phyloP scores from a whole-genome alignment of 2,797 vertebrate species.

The Sebastes minor region DNA sequence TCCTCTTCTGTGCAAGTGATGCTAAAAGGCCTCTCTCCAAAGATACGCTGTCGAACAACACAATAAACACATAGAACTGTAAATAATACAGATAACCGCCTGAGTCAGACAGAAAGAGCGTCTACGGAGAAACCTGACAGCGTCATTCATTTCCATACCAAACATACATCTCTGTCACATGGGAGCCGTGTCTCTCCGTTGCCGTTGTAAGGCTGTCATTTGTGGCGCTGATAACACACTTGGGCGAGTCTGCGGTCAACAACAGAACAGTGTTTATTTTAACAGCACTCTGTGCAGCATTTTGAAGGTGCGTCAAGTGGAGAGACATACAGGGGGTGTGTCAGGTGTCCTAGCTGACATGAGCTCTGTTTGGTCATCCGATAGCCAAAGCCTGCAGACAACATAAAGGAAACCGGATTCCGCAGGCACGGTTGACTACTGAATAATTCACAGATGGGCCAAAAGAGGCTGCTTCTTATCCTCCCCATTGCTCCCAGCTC shows the following conservation, averaged over 20 bases:
- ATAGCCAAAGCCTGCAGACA: conserved; percentile 56
- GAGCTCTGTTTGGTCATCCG: conserved; percentile 62
- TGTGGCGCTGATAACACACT: conserved; percentile 51
- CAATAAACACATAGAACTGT: conserved; percentile 29
- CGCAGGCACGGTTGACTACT: conserved; percentile 55
- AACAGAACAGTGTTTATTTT: conserved; percentile 49
- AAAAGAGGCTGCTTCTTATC: conserved; percentile 56
- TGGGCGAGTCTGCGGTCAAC: conserved; percentile 35
- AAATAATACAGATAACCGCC: conserved; percentile 35
- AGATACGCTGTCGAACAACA: conserved; percentile 11
- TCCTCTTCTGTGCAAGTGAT: conserved; percentile 30
- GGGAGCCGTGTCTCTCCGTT: conserved; percentile 35
- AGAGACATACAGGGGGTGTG: conserved; percentile 35
- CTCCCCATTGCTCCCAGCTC: conserved; percentile 49
- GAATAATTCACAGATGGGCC: conserved; percentile 80
- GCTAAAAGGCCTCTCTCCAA: conserved; percentile 22
- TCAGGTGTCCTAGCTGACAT: conserved; percentile 52
- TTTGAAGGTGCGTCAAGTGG: conserved; percentile 21
- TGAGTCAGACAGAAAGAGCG: conserved; percentile 3
- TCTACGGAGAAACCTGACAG: conserved; percentile 27
- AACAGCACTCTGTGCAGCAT: conserved; percentile 20
- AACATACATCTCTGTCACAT: conserved; percentile 51
- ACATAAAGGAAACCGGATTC: conserved; percentile 74
- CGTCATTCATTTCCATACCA: conserved; percentile 52
- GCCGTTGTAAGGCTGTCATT: conserved; percentile 43